phyloP scores from a whole-genome alignment of 2,797 vertebrate species.

The Malurus leucopterus region DNA sequence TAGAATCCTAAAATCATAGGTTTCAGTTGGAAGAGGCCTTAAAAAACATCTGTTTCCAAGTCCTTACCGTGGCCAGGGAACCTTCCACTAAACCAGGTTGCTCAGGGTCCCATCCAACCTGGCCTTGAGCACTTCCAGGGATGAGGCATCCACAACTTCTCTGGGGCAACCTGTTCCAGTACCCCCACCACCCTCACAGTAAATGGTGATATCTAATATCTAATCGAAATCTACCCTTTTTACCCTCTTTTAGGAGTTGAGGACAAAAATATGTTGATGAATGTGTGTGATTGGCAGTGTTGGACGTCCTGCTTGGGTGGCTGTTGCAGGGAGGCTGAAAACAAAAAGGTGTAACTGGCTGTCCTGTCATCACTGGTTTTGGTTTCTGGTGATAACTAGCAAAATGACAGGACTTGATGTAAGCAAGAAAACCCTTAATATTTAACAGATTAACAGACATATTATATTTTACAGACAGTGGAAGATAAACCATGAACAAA shows the following conservation, averaged over 20 bases:
- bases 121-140: background rate
- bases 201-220: background rate
- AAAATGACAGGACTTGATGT: background rate
- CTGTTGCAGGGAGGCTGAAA: background rate
- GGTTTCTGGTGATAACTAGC: background rate
- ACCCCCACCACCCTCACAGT: background rate
- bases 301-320: background rate
- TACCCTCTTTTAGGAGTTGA: background rate
- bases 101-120: background rate
- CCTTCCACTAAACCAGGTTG: background rate
- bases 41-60: background rate
- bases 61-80: background rate
- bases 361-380: background rate
- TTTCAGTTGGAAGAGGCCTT: background rate
- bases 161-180: background rate
- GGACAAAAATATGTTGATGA: background rate
- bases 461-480: background rate
- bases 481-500: background rate
- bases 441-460: background rate
- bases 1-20: background rate
- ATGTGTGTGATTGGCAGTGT: background rate
- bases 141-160: background rate
- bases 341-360: background rate
- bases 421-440: background rate
- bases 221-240: background rate